These are phyloP conservation scores for Bombus pyrosoma DNA, from an alignment of 1,140 invertebrate species.

Conservation along the genomic window DNA sequence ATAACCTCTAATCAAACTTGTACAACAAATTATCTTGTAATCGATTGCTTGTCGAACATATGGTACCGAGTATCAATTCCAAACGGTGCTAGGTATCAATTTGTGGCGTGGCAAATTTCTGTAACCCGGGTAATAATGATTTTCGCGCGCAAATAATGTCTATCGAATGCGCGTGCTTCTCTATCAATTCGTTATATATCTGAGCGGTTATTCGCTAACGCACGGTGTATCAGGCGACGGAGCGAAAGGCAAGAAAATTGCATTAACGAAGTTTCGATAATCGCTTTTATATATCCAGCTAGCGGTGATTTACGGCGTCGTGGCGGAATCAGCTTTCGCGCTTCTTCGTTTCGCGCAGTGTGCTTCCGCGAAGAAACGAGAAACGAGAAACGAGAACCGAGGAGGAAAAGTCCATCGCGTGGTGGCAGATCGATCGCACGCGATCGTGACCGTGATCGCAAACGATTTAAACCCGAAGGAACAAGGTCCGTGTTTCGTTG, in stretches of 20 bases:
- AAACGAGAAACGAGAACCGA: not conserved
- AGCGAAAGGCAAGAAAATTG: constrained; percentile 50
- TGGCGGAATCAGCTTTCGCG: constrained; percentile 19
- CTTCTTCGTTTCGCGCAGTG: not conserved
- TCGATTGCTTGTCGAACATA: not conserved
- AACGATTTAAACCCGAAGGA: not conserved
- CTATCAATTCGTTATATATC: not conserved
- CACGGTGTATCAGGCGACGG: not conserved
- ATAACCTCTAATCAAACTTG: not conserved
- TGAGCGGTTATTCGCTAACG: not conserved
- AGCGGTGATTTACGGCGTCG: constrained; percentile 53
- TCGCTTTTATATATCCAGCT: constrained; percentile 60
- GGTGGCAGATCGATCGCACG: not conserved
- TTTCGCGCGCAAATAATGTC: not conserved
- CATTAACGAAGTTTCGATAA: constrained; percentile 66
- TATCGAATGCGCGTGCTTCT: not conserved
- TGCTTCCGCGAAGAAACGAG: constrained; percentile 3
- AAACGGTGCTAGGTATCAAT: not conserved
- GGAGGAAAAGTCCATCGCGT: constrained; percentile 37
- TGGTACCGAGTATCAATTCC: not conserved
- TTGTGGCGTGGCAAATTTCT: not conserved
- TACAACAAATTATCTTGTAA: not conserved
- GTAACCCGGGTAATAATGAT: not conserved
- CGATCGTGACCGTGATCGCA: not conserved
- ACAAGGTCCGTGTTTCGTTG: not conserved